phyloP scores from a whole-genome alignment of 1,140 invertebrate genomes.

The Drosophila athabasca region DNA sequence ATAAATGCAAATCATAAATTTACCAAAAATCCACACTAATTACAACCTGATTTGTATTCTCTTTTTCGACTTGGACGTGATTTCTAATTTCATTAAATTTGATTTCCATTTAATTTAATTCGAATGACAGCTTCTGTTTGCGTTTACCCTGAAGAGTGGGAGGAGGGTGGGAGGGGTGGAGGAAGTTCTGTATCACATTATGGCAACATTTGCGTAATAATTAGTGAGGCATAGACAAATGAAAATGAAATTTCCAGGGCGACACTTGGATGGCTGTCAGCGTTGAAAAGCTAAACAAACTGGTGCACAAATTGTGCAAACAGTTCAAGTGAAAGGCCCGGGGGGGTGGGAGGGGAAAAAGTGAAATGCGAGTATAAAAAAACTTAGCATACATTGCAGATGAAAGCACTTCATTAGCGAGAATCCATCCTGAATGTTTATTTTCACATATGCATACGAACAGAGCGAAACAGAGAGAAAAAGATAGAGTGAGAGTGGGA shows the following conservation, averaged over 20 bases:
- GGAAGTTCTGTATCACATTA: slow-evolving; percentile 25
- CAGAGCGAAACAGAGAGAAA: too few relatives aligned
- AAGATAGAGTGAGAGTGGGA: too few relatives aligned
- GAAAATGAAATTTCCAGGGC: slow-evolving; percentile 51
- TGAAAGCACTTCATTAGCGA: slow-evolving; percentile 69
- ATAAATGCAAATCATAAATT: too few relatives aligned
- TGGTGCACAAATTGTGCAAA: slow-evolving; percentile 49
- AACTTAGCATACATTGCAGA: slow-evolving; percentile 34
- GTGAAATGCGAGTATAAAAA: slow-evolving; percentile 17
- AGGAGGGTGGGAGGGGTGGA: background rate
- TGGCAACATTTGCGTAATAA: slow-evolving; percentile 50
- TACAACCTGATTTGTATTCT: too few relatives aligned
- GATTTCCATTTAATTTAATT: slow-evolving; percentile 37
- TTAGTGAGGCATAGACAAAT: slow-evolving; percentile 57
- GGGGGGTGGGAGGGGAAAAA: slow-evolving; percentile 17
- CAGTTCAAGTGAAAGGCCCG: slow-evolving; percentile 43
- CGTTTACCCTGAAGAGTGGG: background rate
- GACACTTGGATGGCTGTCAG: slow-evolving; percentile 33
- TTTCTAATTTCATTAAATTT: too few relatives aligned
- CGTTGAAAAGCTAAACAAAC: slow-evolving; percentile 67
- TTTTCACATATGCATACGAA: slow-evolving; percentile 22
- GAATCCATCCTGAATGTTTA: slow-evolving; percentile 43
- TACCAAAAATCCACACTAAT: too few relatives aligned
- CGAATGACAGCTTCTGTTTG: slow-evolving; percentile 15
- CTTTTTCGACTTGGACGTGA: too few relatives aligned